phyloP scores from a whole-genome alignment of 2,888 invertebrate species.

The Pseudococcus longispinus region DNA sequence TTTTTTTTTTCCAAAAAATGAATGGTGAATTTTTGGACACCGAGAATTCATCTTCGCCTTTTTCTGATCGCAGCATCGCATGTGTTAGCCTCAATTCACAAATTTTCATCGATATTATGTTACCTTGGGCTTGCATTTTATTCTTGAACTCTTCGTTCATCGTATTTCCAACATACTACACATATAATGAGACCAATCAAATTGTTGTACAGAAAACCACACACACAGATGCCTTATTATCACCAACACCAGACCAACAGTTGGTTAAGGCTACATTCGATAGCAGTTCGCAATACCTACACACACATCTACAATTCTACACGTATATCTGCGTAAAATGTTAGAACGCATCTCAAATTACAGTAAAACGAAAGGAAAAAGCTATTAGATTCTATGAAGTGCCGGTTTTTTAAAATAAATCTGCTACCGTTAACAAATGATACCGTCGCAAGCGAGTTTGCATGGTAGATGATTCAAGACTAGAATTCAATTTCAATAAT shows the following conservation, averaged over 20 bases:
- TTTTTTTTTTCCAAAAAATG: no score
- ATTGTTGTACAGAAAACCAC: background rate
- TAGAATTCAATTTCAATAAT: slow-evolving; percentile 53
- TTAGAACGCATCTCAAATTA: background rate
- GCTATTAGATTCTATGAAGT: slow-evolving; percentile 3
- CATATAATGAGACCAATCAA: no score
- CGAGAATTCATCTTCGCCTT: no score
- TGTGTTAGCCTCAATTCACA: no score
- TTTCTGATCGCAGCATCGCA: no score
- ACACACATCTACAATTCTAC: no score
- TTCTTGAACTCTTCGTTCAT: no score
- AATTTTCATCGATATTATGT: no score
- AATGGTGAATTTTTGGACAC: no score
- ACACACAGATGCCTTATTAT: background rate
- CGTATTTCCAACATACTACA: no score
- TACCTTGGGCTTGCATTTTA: no score
- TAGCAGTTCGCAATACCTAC: background rate
- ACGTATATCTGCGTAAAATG: background rate
- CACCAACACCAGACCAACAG: background rate
- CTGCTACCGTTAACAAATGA: slow-evolving; percentile 52
- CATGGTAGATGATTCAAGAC: slow-evolving; percentile 37
- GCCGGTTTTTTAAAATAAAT: slow-evolving; percentile 30
- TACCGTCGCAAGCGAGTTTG: slow-evolving; percentile 20
- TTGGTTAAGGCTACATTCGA: background rate
- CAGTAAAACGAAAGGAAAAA: background rate